Conservation (phyloP, 2,797 vertebrate genomes). For the Orientallactaga sibirica region DNA sequence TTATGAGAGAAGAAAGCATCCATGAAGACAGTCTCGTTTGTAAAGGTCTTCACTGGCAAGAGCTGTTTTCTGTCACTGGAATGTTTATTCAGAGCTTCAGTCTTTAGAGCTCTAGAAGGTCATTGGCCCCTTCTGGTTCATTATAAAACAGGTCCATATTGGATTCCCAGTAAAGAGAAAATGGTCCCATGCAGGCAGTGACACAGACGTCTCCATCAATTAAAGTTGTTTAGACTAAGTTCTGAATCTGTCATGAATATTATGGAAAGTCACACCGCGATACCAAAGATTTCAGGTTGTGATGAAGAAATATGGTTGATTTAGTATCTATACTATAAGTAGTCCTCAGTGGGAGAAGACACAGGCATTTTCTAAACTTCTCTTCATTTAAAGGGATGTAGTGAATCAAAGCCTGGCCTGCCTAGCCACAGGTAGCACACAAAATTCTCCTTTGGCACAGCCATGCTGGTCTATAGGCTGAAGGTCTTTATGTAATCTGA, state of each 20-base stretch:
- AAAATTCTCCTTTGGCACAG: neutral
- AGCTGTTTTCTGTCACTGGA: neutral
- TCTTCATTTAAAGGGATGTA: neutral
- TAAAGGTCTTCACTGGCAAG: neutral
- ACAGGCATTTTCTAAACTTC: neutral
- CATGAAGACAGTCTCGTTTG: neutral
- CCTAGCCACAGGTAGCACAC: neutral
- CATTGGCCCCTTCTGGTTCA: neutral
- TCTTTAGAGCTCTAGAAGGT: neutral
- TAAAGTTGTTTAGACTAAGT: neutral
- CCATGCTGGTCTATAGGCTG: neutral
- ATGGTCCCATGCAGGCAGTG: neutral
- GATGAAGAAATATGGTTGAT: neutral
- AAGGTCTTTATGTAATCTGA: neutral
- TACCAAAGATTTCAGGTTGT: slow-evolving; percentile 4
- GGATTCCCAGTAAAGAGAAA: neutral
- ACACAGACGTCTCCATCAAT: neutral
- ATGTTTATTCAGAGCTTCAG: neutral
- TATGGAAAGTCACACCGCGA: neutral
- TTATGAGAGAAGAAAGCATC: neutral
- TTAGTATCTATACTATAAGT: neutral
- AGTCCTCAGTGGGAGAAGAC: neutral
- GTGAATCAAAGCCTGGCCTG: neutral
- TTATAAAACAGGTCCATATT: neutral
- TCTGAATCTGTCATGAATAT: neutral